A percentile compares a stretch with the other conserved stretches of the same genome.
Evolutionary conservation across 1,140 invertebrate genomes (phyloP).

Genomic region (Drosophila azteca): DNA sequence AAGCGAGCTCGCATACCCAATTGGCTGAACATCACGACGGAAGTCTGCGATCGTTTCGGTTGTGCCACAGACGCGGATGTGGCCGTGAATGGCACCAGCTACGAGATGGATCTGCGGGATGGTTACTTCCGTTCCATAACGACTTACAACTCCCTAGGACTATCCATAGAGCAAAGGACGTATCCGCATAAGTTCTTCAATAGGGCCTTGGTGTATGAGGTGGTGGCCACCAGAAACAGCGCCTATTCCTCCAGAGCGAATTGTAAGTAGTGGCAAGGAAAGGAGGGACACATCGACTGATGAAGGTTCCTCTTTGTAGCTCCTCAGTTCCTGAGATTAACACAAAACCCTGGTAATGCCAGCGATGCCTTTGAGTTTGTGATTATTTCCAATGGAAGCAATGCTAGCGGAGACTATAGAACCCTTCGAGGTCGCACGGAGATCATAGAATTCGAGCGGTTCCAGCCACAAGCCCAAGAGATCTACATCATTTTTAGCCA

Average conservation of each 20-base stretch:
- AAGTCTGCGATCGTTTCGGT: slow-evolving; percentile 48
- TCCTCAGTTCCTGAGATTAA: slow-evolving; percentile 44
- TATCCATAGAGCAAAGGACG: slow-evolving; percentile 83
- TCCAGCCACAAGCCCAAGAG: slow-evolving; percentile 83
- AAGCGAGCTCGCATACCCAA: slow-evolving; percentile 85
- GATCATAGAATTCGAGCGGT: slow-evolving; percentile 72
- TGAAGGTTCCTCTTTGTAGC: slow-evolving; percentile 16
- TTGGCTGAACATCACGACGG: slow-evolving; percentile 84
- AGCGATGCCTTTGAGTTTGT: slow-evolving; percentile 60
- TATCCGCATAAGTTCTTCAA: slow-evolving; percentile 86
- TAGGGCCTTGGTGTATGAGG: slow-evolving; percentile 85
- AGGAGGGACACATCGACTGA: too few species aligned
- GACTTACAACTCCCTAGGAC: slow-evolving; percentile 26
- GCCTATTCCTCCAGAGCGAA: background rate
- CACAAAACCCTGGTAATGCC: slow-evolving; percentile 32
- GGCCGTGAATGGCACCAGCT: slow-evolving; percentile 82
- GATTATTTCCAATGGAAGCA: slow-evolving; percentile 37
- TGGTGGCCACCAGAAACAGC: slow-evolving; percentile 53
- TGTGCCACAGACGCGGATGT: slow-evolving; percentile 24
- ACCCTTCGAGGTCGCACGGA: slow-evolving; percentile 50
- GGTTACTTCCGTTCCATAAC: slow-evolving; percentile 59
- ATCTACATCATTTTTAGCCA: slow-evolving; percentile 70
- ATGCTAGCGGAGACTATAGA: slow-evolving; percentile 36
- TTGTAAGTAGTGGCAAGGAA: slow-evolving; percentile 27
- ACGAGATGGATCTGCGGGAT: slow-evolving; percentile 58